Base-by-base conservation (phyloP, 1,140 invertebrate species). In the Drosophila malerkotliana region DNA sequence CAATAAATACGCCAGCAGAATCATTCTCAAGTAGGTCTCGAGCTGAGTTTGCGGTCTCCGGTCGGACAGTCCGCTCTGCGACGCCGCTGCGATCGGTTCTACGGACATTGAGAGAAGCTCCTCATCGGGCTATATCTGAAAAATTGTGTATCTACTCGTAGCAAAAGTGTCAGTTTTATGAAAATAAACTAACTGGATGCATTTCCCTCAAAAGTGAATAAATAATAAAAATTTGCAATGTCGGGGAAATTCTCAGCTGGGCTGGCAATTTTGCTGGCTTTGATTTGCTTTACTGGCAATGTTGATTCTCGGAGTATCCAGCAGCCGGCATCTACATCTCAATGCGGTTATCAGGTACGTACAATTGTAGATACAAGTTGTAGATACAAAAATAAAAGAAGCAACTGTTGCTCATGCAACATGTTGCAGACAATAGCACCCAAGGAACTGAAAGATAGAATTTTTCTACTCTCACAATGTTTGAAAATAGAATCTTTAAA, bases 321-420 rank as follows among this genome's bases (percentile, higher is more conserved):
- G 15, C 56, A 66, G 12, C n/a, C 45, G 30, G 55, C 44, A 60
- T 7, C 72, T 30, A 66, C 39, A 24, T 12, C 82, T 10, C 54
- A 83, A 21, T 85, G 82, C n/a, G 82, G 82, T 10, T 85, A 85
- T 78, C 28, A 63, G 79, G 82, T 85, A 34, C 58, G 71, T 52
- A 5, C 7, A 18, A 4, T 18, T 45, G 14, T 9, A 21, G 3
- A 9, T 47, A 9, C 18, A 7, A 15, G 41, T 4, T 44, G 5
- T 41, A 41, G 15, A 47, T 10, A 47, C 6, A 45, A 21, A 10
- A 6, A 21, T 1, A 47, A 47, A 24, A 24, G 8, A 9, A 18
- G 41, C 41, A 44, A 18, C 41, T 6, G 9, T 3, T 32, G 12
- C 41, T 28, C 24, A 24, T 32, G 49, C 9, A 30, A 28, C 44